A percentile compares a stretch with the other conserved stretches of the same genome.
Conservation (phyloP, 2,113 vertebrate genomes). For the Toxotes jaculatrix region DNA sequence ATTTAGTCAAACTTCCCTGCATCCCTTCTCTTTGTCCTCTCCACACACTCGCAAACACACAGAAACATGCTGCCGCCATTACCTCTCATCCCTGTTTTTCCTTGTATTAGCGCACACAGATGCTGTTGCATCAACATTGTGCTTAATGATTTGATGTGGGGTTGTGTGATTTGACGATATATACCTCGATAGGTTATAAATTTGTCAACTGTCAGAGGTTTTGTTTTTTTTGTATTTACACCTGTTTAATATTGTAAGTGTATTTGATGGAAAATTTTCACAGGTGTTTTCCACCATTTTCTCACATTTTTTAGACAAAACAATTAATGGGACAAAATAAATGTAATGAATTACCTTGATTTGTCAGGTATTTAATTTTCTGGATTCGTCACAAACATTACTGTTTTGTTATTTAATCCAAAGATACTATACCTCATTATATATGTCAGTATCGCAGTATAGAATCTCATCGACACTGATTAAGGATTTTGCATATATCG, state of each 20-base stretch:
- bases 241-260: not conserved
- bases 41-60: not conserved
- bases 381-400: not conserved
- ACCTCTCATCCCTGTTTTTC: not conserved
- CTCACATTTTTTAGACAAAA: not conserved
- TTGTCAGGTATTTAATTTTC: not conserved
- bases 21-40: slow-evolving; percentile 1
- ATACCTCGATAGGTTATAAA: not conserved
- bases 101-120: slow-evolving; percentile 19
- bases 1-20: slow-evolving; percentile 55
- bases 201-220: not conserved
- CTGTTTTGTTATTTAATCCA: not conserved
- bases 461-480: not conserved
- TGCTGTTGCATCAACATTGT: slow-evolving; percentile 2
- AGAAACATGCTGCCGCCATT: not conserved
- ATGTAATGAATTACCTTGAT: not conserved
- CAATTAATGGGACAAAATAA: not conserved
- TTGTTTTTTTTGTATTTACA: not conserved
- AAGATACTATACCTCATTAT: not conserved
- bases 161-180: slow-evolving; percentile 11
- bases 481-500: not conserved
- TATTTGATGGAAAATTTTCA: not conserved
- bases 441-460: not conserved
- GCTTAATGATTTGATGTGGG: not conserved
- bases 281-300: too few species aligned